phyloP scores from a whole-genome alignment of 1,140 invertebrate species.

The Cydia amplana region DNA sequence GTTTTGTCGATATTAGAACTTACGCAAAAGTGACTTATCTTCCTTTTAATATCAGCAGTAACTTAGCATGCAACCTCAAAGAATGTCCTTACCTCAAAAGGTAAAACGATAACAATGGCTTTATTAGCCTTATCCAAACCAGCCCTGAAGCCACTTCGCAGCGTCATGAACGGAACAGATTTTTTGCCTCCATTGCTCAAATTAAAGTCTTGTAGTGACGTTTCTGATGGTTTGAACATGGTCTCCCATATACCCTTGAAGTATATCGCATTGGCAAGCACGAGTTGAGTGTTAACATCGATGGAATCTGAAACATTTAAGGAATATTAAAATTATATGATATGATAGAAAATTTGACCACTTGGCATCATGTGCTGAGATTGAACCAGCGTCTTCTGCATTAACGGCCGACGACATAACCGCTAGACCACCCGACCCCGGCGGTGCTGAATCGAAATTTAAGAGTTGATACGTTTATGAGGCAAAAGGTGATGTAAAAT shows the following conservation, averaged over 20 bases:
- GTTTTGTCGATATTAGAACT: no score
- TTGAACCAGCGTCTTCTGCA: no score
- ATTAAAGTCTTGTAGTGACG: constrained; percentile 79
- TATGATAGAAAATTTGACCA: not conserved
- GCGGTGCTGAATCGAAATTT: no score
- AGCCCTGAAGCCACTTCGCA: constrained; percentile 49
- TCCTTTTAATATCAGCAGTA: no score
- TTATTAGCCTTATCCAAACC: constrained; percentile 52
- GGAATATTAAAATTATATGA: not conserved
- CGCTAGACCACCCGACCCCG: no score
- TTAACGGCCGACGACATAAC: no score
- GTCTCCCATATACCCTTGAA: constrained; percentile 88
- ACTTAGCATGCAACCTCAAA: no score
- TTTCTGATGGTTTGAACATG: constrained; percentile 81
- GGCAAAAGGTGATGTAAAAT: no score
- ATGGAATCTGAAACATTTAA: constrained; percentile 72
- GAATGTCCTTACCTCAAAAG: constrained; percentile 81
- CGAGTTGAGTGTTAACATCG: constrained; percentile 76
- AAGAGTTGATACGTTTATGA: no score
- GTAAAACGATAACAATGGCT: constrained; percentile 79
- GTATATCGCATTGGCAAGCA: constrained; percentile 87
- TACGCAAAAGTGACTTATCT: no score
- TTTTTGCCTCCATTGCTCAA: constrained; percentile 54
- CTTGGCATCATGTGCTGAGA: no score
- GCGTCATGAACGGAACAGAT: constrained; percentile 60